Evolutionary conservation across 2,797 vertebrate genomes (phyloP).

Genomic region (Alauda arvensis): DNA sequence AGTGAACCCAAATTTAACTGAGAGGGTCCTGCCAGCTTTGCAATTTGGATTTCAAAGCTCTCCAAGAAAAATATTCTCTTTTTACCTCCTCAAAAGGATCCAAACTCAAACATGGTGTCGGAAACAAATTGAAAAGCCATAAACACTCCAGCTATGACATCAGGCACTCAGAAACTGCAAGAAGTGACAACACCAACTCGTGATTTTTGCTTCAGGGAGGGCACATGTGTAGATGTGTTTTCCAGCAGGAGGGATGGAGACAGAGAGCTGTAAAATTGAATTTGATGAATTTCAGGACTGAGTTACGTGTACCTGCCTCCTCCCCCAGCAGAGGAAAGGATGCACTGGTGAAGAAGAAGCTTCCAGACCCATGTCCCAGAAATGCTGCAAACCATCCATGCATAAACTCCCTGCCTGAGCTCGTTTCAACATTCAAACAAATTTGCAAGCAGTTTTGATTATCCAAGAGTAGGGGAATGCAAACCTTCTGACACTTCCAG

Average conservation of each 20-base stretch:
- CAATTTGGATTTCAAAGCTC: slow-evolving; percentile 33
- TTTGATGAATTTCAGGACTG: background rate
- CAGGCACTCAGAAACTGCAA: background rate
- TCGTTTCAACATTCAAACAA: slow-evolving; percentile 6
- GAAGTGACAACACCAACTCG: background rate
- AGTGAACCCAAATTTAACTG: slow-evolving; percentile 15
- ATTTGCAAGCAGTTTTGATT: background rate
- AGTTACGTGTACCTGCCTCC: background rate
- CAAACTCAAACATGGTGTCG: background rate
- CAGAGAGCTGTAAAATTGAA: background rate
- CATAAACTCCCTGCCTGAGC: background rate
- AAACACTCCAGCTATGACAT: slow-evolving; percentile 30
- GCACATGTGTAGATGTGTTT: background rate
- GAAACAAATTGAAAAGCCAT: slow-evolving; percentile 29
- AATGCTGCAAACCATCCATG: background rate
- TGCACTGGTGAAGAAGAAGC: background rate
- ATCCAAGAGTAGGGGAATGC: slow-evolving; percentile 20
- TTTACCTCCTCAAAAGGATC: slow-evolving; percentile 34
- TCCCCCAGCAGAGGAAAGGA: background rate
- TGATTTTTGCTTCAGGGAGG: slow-evolving; percentile 7
- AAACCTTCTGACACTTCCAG: slow-evolving; percentile 32
- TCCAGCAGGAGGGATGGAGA: background rate
- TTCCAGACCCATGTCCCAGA: background rate
- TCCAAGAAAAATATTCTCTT: slow-evolving; percentile 39
- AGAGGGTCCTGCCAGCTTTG: background rate